These are phyloP conservation scores for Gasteruption jaculator DNA, from an alignment of 2,888 invertebrate genomes.

Conservation along the genomic window DNA sequence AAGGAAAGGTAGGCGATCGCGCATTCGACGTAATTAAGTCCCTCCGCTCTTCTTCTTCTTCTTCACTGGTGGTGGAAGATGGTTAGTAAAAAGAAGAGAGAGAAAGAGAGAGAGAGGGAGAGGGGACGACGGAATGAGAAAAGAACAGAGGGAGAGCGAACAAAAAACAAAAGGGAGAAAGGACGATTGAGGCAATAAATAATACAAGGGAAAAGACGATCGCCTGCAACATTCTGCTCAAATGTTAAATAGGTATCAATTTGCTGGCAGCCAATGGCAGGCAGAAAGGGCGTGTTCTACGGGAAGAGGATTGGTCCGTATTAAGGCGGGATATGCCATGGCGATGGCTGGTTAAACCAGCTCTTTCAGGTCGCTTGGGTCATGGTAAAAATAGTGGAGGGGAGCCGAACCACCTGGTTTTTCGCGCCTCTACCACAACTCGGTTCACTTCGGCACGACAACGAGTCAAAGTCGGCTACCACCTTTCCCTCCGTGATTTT, in stretches of 20 bases:
- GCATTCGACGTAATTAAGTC: slow-evolving; percentile 49
- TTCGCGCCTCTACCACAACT: slow-evolving; percentile 33
- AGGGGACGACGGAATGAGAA: slow-evolving; percentile 11
- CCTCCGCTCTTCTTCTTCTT: slow-evolving; percentile 29
- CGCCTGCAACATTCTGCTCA: slow-evolving; percentile 48
- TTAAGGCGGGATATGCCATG: too few species aligned
- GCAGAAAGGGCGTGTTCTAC: slow-evolving; percentile 25
- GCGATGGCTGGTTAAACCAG: too few species aligned
- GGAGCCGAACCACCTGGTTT: slow-evolving; percentile 37
- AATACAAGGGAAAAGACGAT: slow-evolving; percentile 46
- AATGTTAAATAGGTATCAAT: slow-evolving; percentile 52
- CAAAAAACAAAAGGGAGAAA: slow-evolving; percentile 27
- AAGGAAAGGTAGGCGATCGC: slow-evolving; percentile 22
- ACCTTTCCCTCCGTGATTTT: slow-evolving; percentile 20
- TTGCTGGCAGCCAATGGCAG: slow-evolving; percentile 31
- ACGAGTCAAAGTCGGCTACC: slow-evolving; percentile 24
- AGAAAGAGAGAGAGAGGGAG: slow-evolving; percentile 15
- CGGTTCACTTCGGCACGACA: slow-evolving; percentile 30
- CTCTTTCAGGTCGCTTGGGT: too few species aligned
- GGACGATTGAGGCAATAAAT: slow-evolving; percentile 40
- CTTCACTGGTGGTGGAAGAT: slow-evolving; percentile 1
- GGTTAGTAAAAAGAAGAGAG: slow-evolving; percentile 19
- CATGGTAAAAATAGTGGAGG: too few species aligned
- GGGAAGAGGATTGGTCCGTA: slow-evolving; percentile 20
- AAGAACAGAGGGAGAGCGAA: slow-evolving; percentile 19